Percentiles rank a stretch among this genome's conserved stretches.
Evolutionary conservation across 2,888 invertebrate genomes (phyloP).

Genomic region (Phalangium opilio): DNA sequence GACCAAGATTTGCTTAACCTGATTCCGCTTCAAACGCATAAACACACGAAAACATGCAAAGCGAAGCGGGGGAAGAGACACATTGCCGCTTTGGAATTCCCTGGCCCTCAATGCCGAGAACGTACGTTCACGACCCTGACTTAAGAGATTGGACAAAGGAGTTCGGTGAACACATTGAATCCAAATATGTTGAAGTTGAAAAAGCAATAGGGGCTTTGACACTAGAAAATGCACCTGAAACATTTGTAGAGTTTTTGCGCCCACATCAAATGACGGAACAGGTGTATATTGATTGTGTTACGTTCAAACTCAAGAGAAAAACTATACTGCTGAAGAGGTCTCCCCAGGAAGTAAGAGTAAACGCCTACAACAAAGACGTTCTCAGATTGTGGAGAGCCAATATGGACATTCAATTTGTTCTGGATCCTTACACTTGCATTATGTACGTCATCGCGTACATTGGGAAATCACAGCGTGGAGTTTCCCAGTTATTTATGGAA

Average conservation of each 20-base stretch:
- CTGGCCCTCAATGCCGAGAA: neutral
- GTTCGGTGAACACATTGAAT: no score
- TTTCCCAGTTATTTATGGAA: conserved; percentile 14
- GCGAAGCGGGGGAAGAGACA: neutral
- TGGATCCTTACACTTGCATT: conserved; percentile 26
- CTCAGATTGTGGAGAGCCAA: conserved; percentile 25
- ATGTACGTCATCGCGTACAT: conserved; percentile 24
- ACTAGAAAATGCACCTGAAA: no score
- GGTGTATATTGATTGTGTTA: conserved; percentile 3
- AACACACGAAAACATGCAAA: conserved; percentile 7
- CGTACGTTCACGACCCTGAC: conserved; percentile 2
- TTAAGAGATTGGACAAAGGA: no score
- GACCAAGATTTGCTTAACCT: no score
- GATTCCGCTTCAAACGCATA: conserved; percentile 3
- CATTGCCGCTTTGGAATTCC: conserved; percentile 6
- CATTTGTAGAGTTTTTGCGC: no score
- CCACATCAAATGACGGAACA: neutral
- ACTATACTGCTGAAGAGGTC: conserved; percentile 20
- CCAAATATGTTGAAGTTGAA: no score
- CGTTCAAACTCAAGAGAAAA: conserved; percentile 3
- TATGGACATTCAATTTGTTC: conserved; percentile 28
- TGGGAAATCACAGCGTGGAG: conserved; percentile 13
- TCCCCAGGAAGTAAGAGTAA: conserved; percentile 19
- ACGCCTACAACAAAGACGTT: conserved; percentile 22
- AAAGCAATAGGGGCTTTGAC: no score